Percentiles rank a stretch among this genome's conserved stretches.
phyloP scores from a whole-genome alignment of 1,140 invertebrate species.

The Apis florea region DNA sequence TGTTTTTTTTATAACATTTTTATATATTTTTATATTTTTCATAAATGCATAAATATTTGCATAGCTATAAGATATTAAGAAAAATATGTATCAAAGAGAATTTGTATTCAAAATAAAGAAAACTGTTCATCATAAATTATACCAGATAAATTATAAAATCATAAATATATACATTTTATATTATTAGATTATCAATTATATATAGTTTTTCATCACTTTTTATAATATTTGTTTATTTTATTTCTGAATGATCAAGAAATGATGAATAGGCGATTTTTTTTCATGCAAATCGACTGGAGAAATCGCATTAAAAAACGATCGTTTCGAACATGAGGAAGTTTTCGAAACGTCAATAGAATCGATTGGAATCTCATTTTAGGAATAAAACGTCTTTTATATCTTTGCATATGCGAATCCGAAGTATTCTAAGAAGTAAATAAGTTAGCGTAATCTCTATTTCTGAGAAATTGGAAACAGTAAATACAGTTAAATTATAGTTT shows the following conservation, averaged over 20 bases:
- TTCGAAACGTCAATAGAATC: background rate
- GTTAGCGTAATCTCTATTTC: background rate
- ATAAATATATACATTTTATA: no score
- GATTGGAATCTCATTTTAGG: background rate
- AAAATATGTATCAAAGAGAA: no score
- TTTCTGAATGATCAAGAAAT: background rate
- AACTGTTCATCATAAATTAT: no score
- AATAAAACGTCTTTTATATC: slow-evolving; percentile 2
- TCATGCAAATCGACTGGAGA: background rate
- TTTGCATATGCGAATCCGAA: background rate
- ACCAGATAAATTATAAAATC: no score
- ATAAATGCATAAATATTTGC: no score
- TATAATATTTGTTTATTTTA: background rate
- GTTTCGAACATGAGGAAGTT: background rate
- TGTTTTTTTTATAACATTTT: no score
- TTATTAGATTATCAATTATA: background rate
- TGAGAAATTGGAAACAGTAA: no score
- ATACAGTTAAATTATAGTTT: background rate
- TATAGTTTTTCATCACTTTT: background rate
- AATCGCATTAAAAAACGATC: background rate
- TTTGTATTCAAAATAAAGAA: no score
- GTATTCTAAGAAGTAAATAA: background rate
- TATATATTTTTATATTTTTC: no score
- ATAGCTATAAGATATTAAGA: no score
- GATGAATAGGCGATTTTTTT: background rate